phyloP scores from a whole-genome alignment of 2,113 vertebrate species.

The Grallaria varia region DNA sequence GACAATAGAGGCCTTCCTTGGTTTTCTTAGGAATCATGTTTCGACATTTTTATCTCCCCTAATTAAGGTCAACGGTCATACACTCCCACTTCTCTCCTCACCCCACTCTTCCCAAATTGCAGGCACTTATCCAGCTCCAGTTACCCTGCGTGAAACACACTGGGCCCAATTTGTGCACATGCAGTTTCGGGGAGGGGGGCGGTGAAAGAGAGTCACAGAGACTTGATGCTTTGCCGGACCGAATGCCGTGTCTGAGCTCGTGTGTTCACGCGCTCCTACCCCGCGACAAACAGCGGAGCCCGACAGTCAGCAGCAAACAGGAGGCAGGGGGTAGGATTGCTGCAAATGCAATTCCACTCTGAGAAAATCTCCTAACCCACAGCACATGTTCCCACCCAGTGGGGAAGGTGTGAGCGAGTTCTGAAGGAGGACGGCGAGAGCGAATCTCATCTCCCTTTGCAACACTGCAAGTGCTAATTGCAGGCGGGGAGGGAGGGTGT shows the following conservation, averaged over 20 bases:
- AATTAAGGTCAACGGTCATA: background rate
- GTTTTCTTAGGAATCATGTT: conserved; percentile 25
- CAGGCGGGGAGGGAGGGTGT: conserved; percentile 25
- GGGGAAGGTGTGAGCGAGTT: conserved; percentile 54
- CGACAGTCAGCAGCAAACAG: background rate
- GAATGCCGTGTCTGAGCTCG: background rate
- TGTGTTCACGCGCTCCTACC: background rate
- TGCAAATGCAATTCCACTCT: conserved; percentile 18
- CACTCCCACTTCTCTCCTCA: background rate
- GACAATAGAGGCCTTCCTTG: background rate
- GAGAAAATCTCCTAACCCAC: background rate
- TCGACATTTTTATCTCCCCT: conserved; percentile 38
- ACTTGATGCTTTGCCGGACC: background rate
- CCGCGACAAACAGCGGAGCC: background rate
- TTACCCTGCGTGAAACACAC: background rate
- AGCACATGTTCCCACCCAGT: conserved; percentile 32
- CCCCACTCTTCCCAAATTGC: background rate
- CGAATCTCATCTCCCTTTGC: conserved; percentile 17
- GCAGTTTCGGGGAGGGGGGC: background rate
- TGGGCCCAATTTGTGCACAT: background rate
- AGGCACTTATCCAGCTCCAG: background rate
- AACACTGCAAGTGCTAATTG: conserved; percentile 45
- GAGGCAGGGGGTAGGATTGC: background rate
- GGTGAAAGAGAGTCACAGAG: background rate
- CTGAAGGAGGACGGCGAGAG: conserved; percentile 22